A percentile compares a stretch with the other conserved stretches of the same genome.
Conservation (phyloP, 2,797 vertebrate species). For the Avahi laniger region DNA sequence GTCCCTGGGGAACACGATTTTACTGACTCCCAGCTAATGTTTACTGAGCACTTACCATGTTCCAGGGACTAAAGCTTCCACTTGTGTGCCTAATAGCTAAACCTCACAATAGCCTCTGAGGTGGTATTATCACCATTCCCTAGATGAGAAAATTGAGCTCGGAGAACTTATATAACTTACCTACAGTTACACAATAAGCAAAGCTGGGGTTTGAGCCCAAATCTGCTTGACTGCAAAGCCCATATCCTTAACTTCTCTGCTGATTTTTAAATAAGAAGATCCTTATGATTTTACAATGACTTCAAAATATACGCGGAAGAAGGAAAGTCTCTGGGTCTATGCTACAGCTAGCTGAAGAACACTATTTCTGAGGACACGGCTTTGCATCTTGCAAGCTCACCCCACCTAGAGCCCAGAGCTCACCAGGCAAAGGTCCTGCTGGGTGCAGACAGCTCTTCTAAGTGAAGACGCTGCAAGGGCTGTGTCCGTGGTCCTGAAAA, state of each 20-base stretch:
- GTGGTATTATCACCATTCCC: neutral
- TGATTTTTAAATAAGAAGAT: conserved; percentile 3
- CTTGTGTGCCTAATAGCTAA: neutral
- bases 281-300: neutral
- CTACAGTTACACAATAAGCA: neutral
- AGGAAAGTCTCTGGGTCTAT: neutral
- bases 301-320: neutral
- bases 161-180: conserved; percentile 9
- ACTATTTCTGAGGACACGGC: neutral
- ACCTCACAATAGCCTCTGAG: neutral
- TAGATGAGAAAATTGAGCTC: neutral
- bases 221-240: neutral
- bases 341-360: neutral
- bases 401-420: neutral
- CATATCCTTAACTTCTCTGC: neutral
- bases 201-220: neutral
- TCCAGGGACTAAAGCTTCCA: neutral
- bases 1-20: neutral
- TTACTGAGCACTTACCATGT: neutral
- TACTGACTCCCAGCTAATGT: neutral
- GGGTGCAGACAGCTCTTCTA: neutral
- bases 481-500: conserved; percentile 14
- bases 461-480: accelerated
- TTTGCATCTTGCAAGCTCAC: neutral
- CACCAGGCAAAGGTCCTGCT: neutral